phyloP scores from a whole-genome alignment of 2,797 vertebrate species.

The Aphelocoma californica region DNA sequence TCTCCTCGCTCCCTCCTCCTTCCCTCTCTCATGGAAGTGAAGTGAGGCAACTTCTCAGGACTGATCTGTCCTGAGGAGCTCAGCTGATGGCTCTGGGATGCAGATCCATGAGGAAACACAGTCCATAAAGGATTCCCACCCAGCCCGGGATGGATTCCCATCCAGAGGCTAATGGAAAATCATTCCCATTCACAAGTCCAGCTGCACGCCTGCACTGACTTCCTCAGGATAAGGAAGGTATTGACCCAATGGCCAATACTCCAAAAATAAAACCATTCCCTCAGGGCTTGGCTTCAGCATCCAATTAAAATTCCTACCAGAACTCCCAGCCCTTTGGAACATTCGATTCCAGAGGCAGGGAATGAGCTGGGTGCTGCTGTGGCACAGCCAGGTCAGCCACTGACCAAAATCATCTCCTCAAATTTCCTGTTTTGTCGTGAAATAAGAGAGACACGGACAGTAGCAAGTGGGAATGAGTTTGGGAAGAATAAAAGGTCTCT shows the following conservation, averaged over 20 bases:
- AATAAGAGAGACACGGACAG: background rate
- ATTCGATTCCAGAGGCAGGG: background rate
- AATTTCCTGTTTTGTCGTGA: background rate
- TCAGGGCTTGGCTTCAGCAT: background rate
- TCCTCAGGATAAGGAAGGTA: background rate
- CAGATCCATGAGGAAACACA: background rate
- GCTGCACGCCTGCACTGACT: background rate
- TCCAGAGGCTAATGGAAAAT: slow-evolving; percentile 14
- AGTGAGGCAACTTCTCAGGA: background rate
- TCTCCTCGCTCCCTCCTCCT: background rate
- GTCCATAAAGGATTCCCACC: background rate
- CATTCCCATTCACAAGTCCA: background rate
- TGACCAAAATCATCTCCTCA: background rate
- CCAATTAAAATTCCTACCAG: background rate
- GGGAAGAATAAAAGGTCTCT: background rate
- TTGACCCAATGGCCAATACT: background rate
- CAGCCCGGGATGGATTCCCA: background rate
- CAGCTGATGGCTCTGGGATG: background rate
- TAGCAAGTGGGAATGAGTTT: background rate
- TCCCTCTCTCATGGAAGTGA: background rate
- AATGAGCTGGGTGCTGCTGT: background rate
- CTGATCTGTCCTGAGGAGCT: background rate
- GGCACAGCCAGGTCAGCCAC: background rate
- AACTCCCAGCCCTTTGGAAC: background rate
- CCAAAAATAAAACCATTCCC: background rate